phyloP scores from a whole-genome alignment of 2,888 invertebrate species.

The Erannis defoliaria region DNA sequence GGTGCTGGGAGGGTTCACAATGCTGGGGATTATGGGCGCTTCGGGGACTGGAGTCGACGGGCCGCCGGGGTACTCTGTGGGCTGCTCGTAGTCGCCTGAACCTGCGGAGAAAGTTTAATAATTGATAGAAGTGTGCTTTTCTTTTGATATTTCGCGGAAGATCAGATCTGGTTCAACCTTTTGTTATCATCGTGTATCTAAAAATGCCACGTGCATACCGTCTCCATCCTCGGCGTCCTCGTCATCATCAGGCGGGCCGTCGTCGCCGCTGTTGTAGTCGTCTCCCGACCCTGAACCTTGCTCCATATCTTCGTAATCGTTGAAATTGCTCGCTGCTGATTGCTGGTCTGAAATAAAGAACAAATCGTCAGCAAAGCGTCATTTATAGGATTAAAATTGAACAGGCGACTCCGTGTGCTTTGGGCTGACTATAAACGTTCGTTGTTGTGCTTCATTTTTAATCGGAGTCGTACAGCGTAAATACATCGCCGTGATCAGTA shows the following conservation, averaged over 20 bases:
- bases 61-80: constrained; percentile 50
- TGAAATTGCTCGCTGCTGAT: constrained; percentile 45
- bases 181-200: not conserved
- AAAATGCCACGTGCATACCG: constrained; percentile 47
- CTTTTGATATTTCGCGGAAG: not conserved
- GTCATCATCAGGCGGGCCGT: constrained; percentile 77
- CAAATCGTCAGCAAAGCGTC: not conserved
- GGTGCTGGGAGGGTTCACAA: constrained; percentile 60
- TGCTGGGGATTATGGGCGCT: constrained; percentile 61
- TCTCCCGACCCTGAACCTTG: constrained; percentile 91
- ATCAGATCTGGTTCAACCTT: not conserved
- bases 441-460: too few species aligned
- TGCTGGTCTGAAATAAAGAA: constrained; percentile 75
- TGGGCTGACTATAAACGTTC: too few species aligned
- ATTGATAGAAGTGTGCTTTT: not conserved
- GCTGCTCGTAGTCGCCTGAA: constrained; percentile 64
- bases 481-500: not conserved
- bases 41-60: constrained; percentile 52
- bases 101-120: constrained; percentile 51
- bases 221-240: constrained; percentile 63
- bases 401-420: not conserved
- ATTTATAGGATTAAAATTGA: not conserved
- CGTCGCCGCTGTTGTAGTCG: constrained; percentile 84
- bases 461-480: not conserved
- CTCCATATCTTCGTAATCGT: constrained; percentile 67